Base-by-base conservation (phyloP, 2,888 invertebrate species). In the Leucozona laternaria region DNA sequence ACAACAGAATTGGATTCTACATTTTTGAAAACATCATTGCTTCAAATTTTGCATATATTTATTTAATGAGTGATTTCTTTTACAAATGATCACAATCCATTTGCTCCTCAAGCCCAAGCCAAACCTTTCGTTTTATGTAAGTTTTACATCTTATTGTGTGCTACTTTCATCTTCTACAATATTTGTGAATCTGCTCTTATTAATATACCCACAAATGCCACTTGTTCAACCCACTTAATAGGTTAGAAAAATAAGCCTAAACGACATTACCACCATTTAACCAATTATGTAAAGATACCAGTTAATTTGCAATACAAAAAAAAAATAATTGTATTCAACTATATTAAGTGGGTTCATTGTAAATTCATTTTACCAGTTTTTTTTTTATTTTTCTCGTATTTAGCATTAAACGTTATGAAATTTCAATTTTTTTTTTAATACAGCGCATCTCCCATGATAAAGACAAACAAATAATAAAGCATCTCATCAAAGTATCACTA, bases 251-350 rank as follows among this genome's bases (percentile, higher is more conserved):
- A 31, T 15, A 45, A 31, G 37, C 13, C 58, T 28, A n/a, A 66
- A 66, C 31, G 22, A 68, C 37, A 68, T 34, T 43, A 50, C 37
- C 22, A 31, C 10, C 31, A 43, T 53, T 53, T 53, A 5, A 37
- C n/a, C 45, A 66, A 68, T 68, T 68, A 53, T 53, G 53, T 40
- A 53, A 50, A 53, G 25, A 50, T 17, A 66, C 53, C 37, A 53
- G 17, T 53, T 68, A 40, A 68, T 53, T 48, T 48, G 10, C 4
- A 13, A 62, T 13, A 34, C 11, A 40, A 17, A 28, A 15, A 31
- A 31, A 60, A 13, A 40, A 37, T 34, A 45, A 15, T 1, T 8
- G 6, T 17, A 28, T 17, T 28, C 17, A 45, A 45, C 17, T 45
- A 5, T 22, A 11, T 22, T 37, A 68, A 53, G 53, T 68, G 53